Percentiles rank a stretch among this genome's conserved stretches.
Conservation (phyloP, 2,113 vertebrate genomes). For the Labeo rohita region DNA sequence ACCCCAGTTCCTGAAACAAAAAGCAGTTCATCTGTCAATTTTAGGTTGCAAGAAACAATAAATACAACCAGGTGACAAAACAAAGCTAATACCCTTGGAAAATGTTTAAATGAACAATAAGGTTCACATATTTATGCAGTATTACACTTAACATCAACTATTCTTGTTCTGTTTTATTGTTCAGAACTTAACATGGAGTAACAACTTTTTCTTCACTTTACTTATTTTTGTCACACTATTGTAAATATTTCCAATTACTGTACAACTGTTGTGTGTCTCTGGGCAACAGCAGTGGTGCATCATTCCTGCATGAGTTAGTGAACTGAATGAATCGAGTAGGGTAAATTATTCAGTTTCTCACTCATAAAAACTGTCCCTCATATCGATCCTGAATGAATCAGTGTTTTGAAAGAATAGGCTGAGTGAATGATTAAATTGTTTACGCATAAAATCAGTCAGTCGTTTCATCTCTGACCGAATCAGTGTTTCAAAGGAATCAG, state of each 20-base stretch:
- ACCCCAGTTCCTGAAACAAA: slow-evolving; percentile 87
- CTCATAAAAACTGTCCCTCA: neutral
- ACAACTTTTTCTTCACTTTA: neutral
- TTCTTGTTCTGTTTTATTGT: neutral
- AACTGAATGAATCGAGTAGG: no score
- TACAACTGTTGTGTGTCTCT: no score
- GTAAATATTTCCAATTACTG: no score
- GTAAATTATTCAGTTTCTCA: neutral
- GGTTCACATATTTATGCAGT: neutral
- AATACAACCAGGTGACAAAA: neutral
- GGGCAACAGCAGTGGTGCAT: no score
- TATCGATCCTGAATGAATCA: neutral
- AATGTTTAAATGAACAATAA: neutral
- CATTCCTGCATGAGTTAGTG: no score
- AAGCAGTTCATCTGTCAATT: neutral
- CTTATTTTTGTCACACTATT: neutral
- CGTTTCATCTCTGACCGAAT: neutral
- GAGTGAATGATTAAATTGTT: no score
- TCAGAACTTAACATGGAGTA: neutral
- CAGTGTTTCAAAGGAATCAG: neutral
- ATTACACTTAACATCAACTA: neutral
- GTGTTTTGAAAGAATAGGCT: neutral
- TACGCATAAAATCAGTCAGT: no score
- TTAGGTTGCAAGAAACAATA: neutral
- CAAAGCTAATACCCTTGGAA: neutral